Evolutionary conservation across 2,113 vertebrate genomes (phyloP).

Genomic region (Vulpes lagopus): DNA sequence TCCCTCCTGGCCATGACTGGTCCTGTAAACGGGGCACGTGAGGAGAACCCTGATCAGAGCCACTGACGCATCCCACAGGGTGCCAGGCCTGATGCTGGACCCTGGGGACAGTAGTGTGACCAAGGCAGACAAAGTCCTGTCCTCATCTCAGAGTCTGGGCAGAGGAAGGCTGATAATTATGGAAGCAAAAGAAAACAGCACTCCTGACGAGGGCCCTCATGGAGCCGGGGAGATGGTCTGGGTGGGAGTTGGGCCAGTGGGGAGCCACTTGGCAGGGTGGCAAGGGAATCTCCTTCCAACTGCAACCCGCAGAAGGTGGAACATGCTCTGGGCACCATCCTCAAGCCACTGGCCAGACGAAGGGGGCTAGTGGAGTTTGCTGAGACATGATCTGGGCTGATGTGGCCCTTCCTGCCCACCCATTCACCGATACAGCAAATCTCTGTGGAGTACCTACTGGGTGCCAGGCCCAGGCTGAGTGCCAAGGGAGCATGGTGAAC

Average conservation of each 20-base stretch:
- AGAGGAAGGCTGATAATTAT: rapidly evolving
- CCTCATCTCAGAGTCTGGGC: background rate
- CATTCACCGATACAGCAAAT: background rate
- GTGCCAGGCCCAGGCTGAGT: background rate
- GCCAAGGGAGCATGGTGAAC: background rate
- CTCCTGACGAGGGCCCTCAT: rapidly evolving
- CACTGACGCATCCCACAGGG: too few relatives aligned
- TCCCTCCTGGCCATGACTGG: constrained; percentile 65
- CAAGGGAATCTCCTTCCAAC: background rate
- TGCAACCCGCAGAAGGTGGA: background rate
- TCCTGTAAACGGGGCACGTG: background rate
- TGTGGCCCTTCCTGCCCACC: background rate
- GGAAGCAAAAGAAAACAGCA: background rate
- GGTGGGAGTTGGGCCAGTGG: rapidly evolving
- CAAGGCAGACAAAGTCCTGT: background rate
- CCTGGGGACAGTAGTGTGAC: background rate
- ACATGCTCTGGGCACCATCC: background rate
- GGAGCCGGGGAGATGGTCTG: background rate
- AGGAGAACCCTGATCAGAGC: background rate
- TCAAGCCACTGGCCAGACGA: background rate
- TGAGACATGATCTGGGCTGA: rapidly evolving
- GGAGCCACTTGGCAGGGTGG: too few relatives aligned
- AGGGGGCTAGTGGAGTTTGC: background rate
- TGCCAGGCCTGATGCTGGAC: background rate
- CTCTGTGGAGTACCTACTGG: background rate